Evolutionary conservation across 2,888 invertebrate species (phyloP).

Genomic region (Ormyrus nitidulus): DNA sequence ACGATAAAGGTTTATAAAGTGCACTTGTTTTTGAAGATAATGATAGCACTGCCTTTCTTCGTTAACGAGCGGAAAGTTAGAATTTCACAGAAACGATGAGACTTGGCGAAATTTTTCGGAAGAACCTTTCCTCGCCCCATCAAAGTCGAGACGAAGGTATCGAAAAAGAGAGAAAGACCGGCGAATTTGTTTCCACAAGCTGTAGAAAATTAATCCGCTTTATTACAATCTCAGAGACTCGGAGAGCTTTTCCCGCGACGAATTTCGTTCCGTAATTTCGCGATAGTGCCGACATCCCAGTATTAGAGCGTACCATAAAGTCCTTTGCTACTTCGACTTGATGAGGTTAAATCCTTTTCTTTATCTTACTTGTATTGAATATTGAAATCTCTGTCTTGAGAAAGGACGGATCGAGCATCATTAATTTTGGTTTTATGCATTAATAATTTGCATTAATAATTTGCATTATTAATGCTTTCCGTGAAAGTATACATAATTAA

Average conservation of each 20-base stretch:
- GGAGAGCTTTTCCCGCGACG: background rate
- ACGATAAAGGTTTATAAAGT: background rate
- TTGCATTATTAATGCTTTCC: too few species aligned
- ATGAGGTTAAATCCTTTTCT: background rate
- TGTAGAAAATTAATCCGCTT: conserved; percentile 53
- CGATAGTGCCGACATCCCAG: background rate
- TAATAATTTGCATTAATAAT: too few species aligned
- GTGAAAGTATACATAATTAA: too few species aligned
- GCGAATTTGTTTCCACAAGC: conserved; percentile 46
- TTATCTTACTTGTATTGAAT: background rate
- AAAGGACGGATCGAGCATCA: too few species aligned
- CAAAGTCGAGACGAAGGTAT: conserved; percentile 6
- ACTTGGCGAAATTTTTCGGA: conserved; percentile 9
- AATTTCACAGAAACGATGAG: conserved; percentile 24
- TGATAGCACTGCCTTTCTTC: conserved; percentile 13
- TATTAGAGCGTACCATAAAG: conserved; percentile 4
- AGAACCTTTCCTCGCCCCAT: conserved; percentile 5
- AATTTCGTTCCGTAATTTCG: conserved; percentile 27
- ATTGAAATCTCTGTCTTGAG: background rate
- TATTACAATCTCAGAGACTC: conserved; percentile 24
- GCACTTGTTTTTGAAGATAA: conserved; percentile 27
- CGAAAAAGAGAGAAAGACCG: background rate
- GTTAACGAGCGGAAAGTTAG: conserved; percentile 26
- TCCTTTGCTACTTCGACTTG: background rate
- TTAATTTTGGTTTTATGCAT: too few species aligned